A percentile compares a stretch with the other conserved stretches of the same genome.
Conservation (phyloP, 2,797 vertebrate genomes). For the Acropternis orthonyx region DNA sequence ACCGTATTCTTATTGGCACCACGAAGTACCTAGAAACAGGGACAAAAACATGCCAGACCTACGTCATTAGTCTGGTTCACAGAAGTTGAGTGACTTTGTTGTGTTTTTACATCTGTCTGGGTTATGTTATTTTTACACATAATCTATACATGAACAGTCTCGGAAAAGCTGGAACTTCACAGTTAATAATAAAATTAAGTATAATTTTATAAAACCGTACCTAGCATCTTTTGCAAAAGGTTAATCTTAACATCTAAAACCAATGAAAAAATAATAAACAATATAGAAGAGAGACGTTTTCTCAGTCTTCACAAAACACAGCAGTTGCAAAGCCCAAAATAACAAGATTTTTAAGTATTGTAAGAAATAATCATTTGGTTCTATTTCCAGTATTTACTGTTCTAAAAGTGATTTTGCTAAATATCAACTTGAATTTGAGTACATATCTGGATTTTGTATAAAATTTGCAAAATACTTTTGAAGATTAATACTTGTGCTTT, state of each 20-base stretch:
- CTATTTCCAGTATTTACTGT: not conserved
- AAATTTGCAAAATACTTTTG: not conserved
- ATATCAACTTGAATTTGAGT: not conserved
- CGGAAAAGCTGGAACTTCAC: not conserved
- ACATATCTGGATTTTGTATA: not conserved
- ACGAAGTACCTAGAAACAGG: not conserved
- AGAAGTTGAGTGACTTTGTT: conserved; percentile 2
- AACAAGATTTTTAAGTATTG: not conserved
- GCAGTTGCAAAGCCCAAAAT: not conserved
- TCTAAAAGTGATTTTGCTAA: not conserved
- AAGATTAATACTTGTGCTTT: not conserved
- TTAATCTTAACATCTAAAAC: not conserved
- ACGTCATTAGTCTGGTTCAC: conserved; percentile 27
- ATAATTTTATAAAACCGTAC: not conserved
- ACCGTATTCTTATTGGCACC: not conserved
- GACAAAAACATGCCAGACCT: not conserved
- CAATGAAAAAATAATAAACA: not conserved
- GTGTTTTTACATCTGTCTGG: conserved; percentile 21
- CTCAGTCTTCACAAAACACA: not conserved
- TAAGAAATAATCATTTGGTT: not conserved
- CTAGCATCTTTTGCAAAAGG: not conserved
- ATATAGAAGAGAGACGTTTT: not conserved
- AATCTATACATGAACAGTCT: not conserved
- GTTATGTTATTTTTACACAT: not conserved
- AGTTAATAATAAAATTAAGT: not conserved